Base-by-base conservation (phyloP, 2,113 vertebrate genomes). In the Zosterops hypoxanthus region DNA sequence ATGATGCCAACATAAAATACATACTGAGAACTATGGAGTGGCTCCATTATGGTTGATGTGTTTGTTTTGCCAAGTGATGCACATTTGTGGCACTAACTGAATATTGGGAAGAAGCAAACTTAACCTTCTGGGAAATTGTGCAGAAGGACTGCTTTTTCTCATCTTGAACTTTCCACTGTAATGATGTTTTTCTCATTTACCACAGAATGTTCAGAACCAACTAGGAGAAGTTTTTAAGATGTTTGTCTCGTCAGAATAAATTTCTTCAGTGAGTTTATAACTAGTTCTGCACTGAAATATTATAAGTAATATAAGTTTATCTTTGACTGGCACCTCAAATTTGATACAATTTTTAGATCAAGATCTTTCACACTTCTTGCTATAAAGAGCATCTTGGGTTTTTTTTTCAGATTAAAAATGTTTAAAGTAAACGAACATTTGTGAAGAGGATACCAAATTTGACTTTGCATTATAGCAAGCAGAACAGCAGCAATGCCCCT, bases 121-220 rank as follows among this genome's bases (percentile, higher is more conserved):
- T 71, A 94, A 75, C 64, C 94, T 96, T 82, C 47, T 86, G 95
- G 91, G 94, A 97, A 96, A 96, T 97, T 89, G 95, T 8, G 44
- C 25, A 63, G 92, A 29, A 93, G 72, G 21, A 95, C 28, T 0
- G 1, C 5, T 79, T 88, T 93, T 93, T 89, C 76, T 94, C 77
- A 66, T 82, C 72, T 86, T 92, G 49, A 95, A 85, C 82, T 90
- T 88, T 56, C 25, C 2, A 12, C 60, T 77, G 70, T 72, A 96
- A 88, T 88, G 82, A 75, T 68, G 33, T 57, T 88, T 92, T 87
- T 56, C 70, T 87, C 86, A 66, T 75, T 86, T 88, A 77, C 72
- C 49, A 77, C n/a, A 46, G 68, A 70, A 93, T 47, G 8, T 69
- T 76, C 60, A 85, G 69, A 82, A 83, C 50, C 79, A 91, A 33